Evolutionary conservation across 2,113 vertebrate genomes (phyloP).

Genomic region (Anguilla rostrata): DNA sequence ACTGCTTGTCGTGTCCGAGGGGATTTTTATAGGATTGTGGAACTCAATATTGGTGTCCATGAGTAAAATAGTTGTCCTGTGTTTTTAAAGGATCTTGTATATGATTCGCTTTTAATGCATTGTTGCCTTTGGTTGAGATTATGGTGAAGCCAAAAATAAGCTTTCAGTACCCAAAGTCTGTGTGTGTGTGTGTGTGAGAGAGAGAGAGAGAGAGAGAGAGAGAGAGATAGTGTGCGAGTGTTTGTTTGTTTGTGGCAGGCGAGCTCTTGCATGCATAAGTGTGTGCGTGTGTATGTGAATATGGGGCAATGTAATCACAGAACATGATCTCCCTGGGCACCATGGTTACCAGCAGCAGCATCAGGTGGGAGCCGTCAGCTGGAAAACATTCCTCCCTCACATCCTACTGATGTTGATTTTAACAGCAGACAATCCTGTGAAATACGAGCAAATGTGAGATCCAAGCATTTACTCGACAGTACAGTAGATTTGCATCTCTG

Average conservation of each 20-base stretch:
- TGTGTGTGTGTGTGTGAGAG: not conserved
- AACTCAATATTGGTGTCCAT: no score
- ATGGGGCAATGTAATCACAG: not conserved
- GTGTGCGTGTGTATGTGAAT: not conserved
- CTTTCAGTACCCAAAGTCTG: not conserved
- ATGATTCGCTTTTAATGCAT: not conserved
- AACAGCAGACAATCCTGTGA: not conserved
- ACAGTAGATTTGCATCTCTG: no score
- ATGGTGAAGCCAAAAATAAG: not conserved
- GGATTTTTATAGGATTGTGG: no score
- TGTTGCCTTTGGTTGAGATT: not conserved
- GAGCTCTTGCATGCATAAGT: not conserved
- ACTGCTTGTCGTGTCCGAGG: no score
- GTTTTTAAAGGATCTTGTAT: not conserved
- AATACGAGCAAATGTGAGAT: not conserved
- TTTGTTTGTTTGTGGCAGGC: no score
- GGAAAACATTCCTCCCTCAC: not conserved
- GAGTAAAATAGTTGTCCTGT: no score
- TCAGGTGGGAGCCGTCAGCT: not conserved
- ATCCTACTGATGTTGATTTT: not conserved
- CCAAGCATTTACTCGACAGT: no score
- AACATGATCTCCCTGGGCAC: not conserved
- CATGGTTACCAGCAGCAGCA: not conserved
- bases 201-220: no score
- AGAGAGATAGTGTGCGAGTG: no score